Conservation (phyloP, 2,113 vertebrate species). For the Phrynocephalus versicolor region DNA sequence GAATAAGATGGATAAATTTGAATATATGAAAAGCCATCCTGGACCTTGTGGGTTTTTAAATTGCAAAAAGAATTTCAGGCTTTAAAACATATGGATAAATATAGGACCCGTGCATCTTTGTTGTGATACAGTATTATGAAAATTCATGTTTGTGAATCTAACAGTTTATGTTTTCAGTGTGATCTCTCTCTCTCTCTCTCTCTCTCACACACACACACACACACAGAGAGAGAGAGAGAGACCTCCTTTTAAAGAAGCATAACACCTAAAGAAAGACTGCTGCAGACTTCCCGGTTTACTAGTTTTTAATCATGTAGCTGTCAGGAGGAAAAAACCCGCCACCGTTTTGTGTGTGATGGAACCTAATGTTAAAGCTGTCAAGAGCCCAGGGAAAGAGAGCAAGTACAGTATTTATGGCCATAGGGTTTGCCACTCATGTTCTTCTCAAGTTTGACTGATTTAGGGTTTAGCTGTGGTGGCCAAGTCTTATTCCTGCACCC, state of each 20-base stretch:
- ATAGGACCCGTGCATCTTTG: slow-evolving; percentile 47
- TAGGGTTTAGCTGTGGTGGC: not conserved
- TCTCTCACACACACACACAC: not conserved
- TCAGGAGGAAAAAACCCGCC: slow-evolving; percentile 51
- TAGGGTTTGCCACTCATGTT: slow-evolving; percentile 33
- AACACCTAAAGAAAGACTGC: not conserved
- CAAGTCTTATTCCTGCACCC: not conserved
- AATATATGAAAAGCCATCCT: not conserved
- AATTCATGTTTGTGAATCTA: slow-evolving; percentile 54
- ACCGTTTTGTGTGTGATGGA: slow-evolving; percentile 48
- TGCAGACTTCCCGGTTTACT: slow-evolving; percentile 19
- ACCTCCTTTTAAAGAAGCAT: slow-evolving; percentile 5
- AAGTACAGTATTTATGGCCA: slow-evolving; percentile 42
- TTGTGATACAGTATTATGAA: slow-evolving; percentile 56
- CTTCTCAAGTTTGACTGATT: slow-evolving; percentile 22
- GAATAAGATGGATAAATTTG: not conserved
- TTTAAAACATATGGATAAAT: slow-evolving; percentile 45
- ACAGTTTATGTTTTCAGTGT: slow-evolving; percentile 45
- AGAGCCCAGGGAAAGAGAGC: slow-evolving; percentile 12
- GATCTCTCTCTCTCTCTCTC: slow-evolving; percentile 15
- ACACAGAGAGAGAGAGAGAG: too few species aligned
- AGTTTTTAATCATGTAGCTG: slow-evolving; percentile 61
- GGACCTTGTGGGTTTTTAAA: slow-evolving; percentile 23
- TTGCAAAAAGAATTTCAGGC: slow-evolving; percentile 30
- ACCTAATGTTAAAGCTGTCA: slow-evolving; percentile 38